Evolutionary conservation across 2,113 vertebrate species (phyloP).

Genomic region (Cyanistes caeruleus): DNA sequence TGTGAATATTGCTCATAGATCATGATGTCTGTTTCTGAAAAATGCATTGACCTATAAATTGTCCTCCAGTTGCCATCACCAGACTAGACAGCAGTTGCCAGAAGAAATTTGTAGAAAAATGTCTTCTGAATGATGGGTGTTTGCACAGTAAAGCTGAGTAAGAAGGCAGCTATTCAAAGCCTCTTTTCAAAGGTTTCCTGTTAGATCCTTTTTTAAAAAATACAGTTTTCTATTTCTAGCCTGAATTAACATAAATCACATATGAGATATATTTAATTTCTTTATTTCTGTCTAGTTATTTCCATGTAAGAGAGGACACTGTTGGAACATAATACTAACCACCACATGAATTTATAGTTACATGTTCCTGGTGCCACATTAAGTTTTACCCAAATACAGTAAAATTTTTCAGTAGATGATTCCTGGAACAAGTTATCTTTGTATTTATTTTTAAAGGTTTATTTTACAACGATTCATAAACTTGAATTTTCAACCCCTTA

Average conservation of each 20-base stretch:
- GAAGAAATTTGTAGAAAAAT: neutral
- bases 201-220: neutral
- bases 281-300: neutral
- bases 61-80: neutral
- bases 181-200: neutral
- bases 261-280: neutral
- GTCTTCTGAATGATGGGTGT: conserved; percentile 4
- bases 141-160: conserved; percentile 12
- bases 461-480: neutral
- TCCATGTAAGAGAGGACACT: neutral
- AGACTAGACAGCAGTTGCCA: neutral
- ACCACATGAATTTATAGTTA: neutral
- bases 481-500: neutral
- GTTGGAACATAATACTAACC: neutral
- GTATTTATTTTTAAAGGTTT: neutral
- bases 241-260: neutral
- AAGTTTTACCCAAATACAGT: neutral
- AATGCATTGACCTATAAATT: conserved; percentile 35
- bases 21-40: conserved; percentile 19
- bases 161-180: neutral
- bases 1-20: neutral
- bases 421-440: conserved; percentile 14
- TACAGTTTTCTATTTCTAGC: neutral
- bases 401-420: conserved; percentile 41
- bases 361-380: neutral